These are phyloP conservation scores for Pterobdella sp. DNA, from an alignment of 2,888 invertebrate genomes.

Conservation along the genomic window DNA sequence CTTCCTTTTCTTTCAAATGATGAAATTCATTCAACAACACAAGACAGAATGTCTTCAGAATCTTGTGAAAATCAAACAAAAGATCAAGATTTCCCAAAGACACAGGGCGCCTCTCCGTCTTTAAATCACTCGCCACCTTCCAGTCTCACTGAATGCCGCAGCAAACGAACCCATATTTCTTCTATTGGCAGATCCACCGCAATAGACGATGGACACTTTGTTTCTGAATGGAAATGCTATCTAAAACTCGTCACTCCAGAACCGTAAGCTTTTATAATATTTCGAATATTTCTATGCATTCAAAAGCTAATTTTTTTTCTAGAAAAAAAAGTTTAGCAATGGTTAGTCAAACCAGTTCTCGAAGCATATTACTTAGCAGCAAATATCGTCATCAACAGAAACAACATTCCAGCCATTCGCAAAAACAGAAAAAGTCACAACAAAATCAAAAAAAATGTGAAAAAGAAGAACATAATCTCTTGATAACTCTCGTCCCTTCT, in stretches of 20 bases:
- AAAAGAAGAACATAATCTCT: slow-evolving; percentile 51
- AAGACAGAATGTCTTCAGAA: not conserved
- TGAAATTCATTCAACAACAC: no score
- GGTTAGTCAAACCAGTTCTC: slow-evolving; percentile 16
- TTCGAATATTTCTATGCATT: not conserved
- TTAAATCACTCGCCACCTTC: no score
- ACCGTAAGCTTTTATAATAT: not conserved
- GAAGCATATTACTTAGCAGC: not conserved
- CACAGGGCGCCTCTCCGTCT: not conserved
- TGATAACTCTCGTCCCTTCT: slow-evolving; percentile 63
- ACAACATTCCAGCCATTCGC: not conserved
- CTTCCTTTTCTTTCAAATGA: slow-evolving; percentile 33
- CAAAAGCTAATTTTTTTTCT: not conserved
- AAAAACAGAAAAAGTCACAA: not conserved
- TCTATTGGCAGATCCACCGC: not conserved
- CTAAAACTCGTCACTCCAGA: slow-evolving; percentile 10
- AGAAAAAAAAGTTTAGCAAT: not conserved
- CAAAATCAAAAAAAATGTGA: not conserved
- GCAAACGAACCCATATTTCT: not conserved
- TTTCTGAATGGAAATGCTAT: slow-evolving; percentile 25
- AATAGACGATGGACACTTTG: not conserved
- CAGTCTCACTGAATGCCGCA: no score
- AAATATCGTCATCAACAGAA: slow-evolving; percentile 13
- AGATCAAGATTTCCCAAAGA: not conserved
- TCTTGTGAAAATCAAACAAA: not conserved